Evolutionary conservation across 2,888 invertebrate species (phyloP), one percentile per base, ranked within the genome.

Genomic region (Xanthia icteritia): DNA sequence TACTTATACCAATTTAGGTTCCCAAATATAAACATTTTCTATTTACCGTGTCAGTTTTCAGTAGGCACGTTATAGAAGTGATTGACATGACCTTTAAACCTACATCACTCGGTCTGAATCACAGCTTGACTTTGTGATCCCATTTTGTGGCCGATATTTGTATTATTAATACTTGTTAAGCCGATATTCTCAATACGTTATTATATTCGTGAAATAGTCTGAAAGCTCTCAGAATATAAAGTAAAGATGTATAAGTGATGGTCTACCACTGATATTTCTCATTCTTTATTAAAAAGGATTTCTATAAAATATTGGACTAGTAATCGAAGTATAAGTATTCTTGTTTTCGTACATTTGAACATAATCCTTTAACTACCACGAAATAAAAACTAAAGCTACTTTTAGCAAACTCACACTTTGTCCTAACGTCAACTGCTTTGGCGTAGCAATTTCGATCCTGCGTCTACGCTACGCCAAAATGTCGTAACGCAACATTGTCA

Each of bases 21-120:
- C 17, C 23, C 13, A 64, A 65, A 68, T 60, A 64, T 27, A 76
- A 48, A 82, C 51, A 64, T 82, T 76, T 79, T 68, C 64, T 68
- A 76, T 76, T 68, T 58, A 31, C n/a, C 17, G 23, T 15, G 76
- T 58, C 75, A 45, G 51, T 78, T 82, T 74, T 60, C 51, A 81
- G 65, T 81, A 65, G 17, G 2, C 23, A n/a, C 42, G 31, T 20
- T 76, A 31, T 67, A 36, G 23, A 60, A 69, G 17, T 68, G 75
- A 83, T 79, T 70, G 74, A 67, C 84, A 48, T 54, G 79, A 79
- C 84, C 81, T 78, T 78, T 68, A 78, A 45, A 83, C 84, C 83
- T 83, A 72, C 63, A 58, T 78, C 68, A 78, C 63, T 72, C 64
- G 17, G 58, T 83, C 54, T 65, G 45, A 69, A 80, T 81, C 64